phyloP scores from a whole-genome alignment of 53 echinoderm and acorn worm species.

The Patiria pectinifera region DNA sequence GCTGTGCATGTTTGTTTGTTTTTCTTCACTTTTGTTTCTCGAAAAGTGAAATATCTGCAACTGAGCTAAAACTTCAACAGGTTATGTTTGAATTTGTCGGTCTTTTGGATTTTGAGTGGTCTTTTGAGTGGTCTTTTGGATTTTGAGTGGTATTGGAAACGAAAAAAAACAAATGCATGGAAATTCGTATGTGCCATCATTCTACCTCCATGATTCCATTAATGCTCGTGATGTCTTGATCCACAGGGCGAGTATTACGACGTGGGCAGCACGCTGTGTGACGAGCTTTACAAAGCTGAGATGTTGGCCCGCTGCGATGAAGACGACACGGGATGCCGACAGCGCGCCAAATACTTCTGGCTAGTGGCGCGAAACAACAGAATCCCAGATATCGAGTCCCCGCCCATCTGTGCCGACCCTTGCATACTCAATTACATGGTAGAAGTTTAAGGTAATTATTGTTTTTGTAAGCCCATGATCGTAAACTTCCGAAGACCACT shows the following conservation, averaged over 20 bases:
- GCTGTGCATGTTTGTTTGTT: no score
- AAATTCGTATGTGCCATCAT: no score
- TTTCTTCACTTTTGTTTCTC: no score
- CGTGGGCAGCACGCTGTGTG: conserved; percentile 75
- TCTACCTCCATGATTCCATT: background rate
- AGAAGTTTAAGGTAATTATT: conserved; percentile 51
- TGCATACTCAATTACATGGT: conserved; percentile 81
- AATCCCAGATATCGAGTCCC: conserved; percentile 25
- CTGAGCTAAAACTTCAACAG: no score
- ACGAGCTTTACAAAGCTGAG: conserved; percentile 89
- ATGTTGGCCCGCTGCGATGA: conserved; percentile 57
- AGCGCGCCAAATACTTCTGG: conserved; percentile 90
- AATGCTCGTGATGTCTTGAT: background rate
- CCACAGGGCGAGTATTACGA: conserved; percentile 78
- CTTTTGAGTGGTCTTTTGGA: no score
- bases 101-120: no score
- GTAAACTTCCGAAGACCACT: no score
- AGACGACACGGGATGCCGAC: conserved; percentile 70
- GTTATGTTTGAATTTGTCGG: no score
- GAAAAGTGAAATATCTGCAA: no score
- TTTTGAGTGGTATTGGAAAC: no score
- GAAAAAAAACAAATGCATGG: no score
- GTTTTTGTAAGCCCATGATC: no score
- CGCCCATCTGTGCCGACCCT: conserved; percentile 71
- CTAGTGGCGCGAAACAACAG: conserved; percentile 78